phyloP scores from a whole-genome alignment of 2,888 invertebrate species.

The Nephrotoma guestfalica region DNA sequence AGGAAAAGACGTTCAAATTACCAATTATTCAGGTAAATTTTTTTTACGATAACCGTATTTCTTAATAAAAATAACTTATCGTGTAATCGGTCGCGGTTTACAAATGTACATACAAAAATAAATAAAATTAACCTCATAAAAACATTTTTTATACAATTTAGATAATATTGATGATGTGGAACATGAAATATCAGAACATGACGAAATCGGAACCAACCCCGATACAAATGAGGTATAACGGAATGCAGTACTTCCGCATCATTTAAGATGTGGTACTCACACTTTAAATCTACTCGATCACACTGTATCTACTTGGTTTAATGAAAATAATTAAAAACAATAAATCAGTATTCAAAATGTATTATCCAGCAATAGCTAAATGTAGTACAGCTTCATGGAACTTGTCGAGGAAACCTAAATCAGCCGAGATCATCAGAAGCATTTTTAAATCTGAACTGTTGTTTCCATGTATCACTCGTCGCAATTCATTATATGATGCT shows the following conservation, averaged over 20 bases:
- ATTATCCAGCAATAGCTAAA: neutral
- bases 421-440: neutral
- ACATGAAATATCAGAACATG: neutral
- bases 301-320: neutral
- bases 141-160: neutral
- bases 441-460: neutral
- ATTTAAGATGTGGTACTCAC: neutral
- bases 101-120: too few relatives aligned
- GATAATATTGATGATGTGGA: neutral
- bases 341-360: neutral
- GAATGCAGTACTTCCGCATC: neutral
- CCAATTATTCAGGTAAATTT: neutral
- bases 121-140: neutral
- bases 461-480: neutral
- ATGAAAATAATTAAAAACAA: neutral
- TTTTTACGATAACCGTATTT: neutral
- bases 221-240: too few relatives aligned
- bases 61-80: too few relatives aligned
- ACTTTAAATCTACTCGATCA: neutral
- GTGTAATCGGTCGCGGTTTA: too few relatives aligned
- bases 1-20: neutral
- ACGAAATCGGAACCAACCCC: too few relatives aligned
- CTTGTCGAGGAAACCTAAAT: neutral
- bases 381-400: neutral
- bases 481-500: neutral